Evolutionary conservation across 2,113 vertebrate genomes (phyloP).

Genomic region (Seriola aureovittata): DNA sequence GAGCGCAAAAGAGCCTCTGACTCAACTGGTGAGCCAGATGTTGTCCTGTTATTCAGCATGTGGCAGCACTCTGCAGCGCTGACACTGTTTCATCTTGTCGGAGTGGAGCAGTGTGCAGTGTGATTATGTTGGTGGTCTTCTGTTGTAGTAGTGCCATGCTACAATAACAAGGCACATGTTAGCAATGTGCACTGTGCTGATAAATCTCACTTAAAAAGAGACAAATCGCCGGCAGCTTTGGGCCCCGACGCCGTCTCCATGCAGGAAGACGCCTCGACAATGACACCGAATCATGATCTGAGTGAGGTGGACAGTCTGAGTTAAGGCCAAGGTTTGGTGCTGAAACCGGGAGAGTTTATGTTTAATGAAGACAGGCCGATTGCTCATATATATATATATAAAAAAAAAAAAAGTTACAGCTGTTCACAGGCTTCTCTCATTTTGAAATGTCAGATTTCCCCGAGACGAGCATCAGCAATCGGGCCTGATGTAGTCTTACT

Average conservation of each 20-base stretch:
- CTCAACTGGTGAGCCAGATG: slow-evolving; percentile 46
- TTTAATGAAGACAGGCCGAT: slow-evolving; percentile 43
- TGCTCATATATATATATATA: neutral
- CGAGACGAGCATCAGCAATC: slow-evolving; percentile 50
- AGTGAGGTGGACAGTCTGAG: slow-evolving; percentile 13
- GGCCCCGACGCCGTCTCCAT: neutral
- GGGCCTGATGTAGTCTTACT: slow-evolving; percentile 60
- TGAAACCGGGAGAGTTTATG: slow-evolving; percentile 25
- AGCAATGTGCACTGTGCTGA: slow-evolving; percentile 52
- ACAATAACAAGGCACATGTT: slow-evolving; percentile 29
- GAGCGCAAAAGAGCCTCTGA: slow-evolving; percentile 24
- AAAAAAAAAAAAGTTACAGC: slow-evolving; percentile 50
- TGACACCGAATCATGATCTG: neutral
- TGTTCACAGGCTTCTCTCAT: slow-evolving; percentile 48
- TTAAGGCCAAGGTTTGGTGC: slow-evolving; percentile 4
- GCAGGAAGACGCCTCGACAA: slow-evolving; percentile 22
- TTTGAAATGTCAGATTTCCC: slow-evolving; percentile 62
- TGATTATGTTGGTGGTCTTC: slow-evolving; percentile 27
- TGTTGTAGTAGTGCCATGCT: slow-evolving; percentile 7
- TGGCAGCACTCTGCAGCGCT: slow-evolving; percentile 20
- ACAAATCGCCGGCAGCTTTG: neutral
- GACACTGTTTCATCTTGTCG: slow-evolving; percentile 44
- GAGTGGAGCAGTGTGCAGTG: slow-evolving; percentile 25
- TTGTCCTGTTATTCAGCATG: slow-evolving; percentile 37
- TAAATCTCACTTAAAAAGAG: slow-evolving; percentile 49